A percentile compares a stretch with the other conserved stretches of the same genome.
Conservation (phyloP, 1,140 invertebrate genomes). For the Drosophila athabasca region DNA sequence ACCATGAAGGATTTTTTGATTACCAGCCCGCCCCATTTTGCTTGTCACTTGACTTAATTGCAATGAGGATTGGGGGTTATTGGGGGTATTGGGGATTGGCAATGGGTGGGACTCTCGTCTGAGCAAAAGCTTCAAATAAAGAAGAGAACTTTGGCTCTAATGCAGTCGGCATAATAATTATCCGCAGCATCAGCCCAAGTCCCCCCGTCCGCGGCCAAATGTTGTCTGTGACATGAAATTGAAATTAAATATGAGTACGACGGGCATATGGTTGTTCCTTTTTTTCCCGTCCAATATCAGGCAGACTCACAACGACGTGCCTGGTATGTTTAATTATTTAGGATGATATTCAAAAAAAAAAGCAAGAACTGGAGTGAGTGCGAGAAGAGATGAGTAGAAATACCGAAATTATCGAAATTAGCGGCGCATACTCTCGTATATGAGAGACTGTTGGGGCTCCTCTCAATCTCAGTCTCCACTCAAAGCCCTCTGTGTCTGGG, state of each 20-base stretch:
- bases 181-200: slow-evolving; percentile 64
- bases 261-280: slow-evolving; percentile 3
- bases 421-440: slow-evolving; percentile 60
- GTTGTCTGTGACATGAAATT: slow-evolving; percentile 72
- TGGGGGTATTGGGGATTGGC: slow-evolving; percentile 11
- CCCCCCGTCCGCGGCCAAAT: no score
- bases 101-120: slow-evolving; percentile 1
- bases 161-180: slow-evolving; percentile 73
- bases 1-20: slow-evolving; percentile 32
- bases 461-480: slow-evolving; percentile 6
- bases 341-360: slow-evolving; percentile 73
- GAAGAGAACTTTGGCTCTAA: slow-evolving; percentile 55
- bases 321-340: slow-evolving; percentile 75
- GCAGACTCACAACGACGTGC: slow-evolving; percentile 67
- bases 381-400: slow-evolving; percentile 66
- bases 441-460: slow-evolving; percentile 18
- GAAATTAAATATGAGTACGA: slow-evolving; percentile 70
- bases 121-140: slow-evolving; percentile 17
- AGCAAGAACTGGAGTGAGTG: slow-evolving; percentile 23
- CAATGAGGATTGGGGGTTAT: slow-evolving; percentile 37
- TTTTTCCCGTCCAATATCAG: slow-evolving; percentile 15
- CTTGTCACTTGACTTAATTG: slow-evolving; percentile 75
- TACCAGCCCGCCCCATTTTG: slow-evolving; percentile 48
- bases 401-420: slow-evolving; percentile 73
- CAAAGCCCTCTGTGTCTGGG: slow-evolving; percentile 14